These are phyloP conservation scores for Eupithecia subumbrata DNA, from an alignment of 2,888 invertebrate genomes.

Conservation along the genomic window DNA sequence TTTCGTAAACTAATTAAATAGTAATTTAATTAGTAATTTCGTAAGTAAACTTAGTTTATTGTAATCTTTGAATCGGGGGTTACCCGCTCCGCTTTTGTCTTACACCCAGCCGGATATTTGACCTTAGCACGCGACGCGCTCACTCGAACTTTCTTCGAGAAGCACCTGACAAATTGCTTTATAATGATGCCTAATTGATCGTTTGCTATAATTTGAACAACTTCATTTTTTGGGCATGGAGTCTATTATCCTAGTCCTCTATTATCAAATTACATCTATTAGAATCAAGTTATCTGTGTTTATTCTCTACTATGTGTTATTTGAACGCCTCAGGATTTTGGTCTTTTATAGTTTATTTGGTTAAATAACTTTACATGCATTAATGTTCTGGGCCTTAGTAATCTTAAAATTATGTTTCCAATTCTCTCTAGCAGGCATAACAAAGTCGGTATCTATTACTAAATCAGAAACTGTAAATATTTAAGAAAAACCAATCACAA, in stretches of 20 bases:
- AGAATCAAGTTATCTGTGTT: slow-evolving; percentile 32
- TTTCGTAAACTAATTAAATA: too few species aligned
- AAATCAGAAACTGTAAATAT: slow-evolving; percentile 20
- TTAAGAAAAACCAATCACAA: slow-evolving; percentile 13
- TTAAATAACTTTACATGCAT: slow-evolving; percentile 1
- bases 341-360: slow-evolving; percentile 2
- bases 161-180: slow-evolving; percentile 69
- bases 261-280: slow-evolving; percentile 36
- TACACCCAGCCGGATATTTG: slow-evolving; percentile 47
- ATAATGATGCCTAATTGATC: slow-evolving; percentile 71
- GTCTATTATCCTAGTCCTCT: too few species aligned
- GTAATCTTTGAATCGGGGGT: not conserved
- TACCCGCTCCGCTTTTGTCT: slow-evolving; percentile 13
- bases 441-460: slow-evolving; percentile 17
- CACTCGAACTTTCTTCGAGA: slow-evolving; percentile 60
- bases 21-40: too few species aligned
- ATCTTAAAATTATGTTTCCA: slow-evolving; percentile 18
- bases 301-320: slow-evolving; percentile 21
- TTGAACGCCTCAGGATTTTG: slow-evolving; percentile 9
- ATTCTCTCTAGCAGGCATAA: slow-evolving; percentile 14
- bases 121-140: slow-evolving; percentile 59
- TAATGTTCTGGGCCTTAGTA: slow-evolving; percentile 3
- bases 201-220: slow-evolving; percentile 55
- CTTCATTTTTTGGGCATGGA: slow-evolving; percentile 40
- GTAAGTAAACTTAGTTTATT: not conserved